Evolutionary conservation across 2,113 vertebrate species (phyloP), one percentile per base, ranked within the genome.

Genomic region (Boleophthalmus pectinirostris): DNA sequence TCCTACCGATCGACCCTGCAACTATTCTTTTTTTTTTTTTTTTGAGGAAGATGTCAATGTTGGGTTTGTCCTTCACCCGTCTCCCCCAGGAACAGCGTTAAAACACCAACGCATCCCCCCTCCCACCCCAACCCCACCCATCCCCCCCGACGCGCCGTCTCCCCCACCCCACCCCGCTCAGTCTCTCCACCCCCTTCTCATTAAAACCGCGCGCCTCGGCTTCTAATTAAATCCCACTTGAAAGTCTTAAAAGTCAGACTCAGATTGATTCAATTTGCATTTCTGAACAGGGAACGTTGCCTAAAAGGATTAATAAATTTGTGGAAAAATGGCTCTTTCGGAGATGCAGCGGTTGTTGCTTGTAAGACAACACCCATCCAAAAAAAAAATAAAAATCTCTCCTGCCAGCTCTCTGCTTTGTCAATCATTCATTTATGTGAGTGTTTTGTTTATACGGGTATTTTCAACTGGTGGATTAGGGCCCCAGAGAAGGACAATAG

Each of bases 161-260:
- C 80, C 69, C 79, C 78, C 80, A 64, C 71, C 78, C 68, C 77
- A 66, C 38, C 80, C 72, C 78, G 73, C 79, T 72, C 43, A 79
- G 69, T 82, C 75, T 82, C 84, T 84, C 88, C 92, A 86, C 91
- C 92, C 92, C 91, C 91, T 90, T 89, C 92, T 94, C 93, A 93
- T 93, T 94, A 94, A 93, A 94, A 93, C 90, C 86, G 87, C 87
- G 88, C 72, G 91, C 91, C 91, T 90, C 87, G 70, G 91, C 91
- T 93, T 93, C 92, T 94, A 94, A 94, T 94, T 94, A 94, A 94
- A 94, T 93, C 92, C 93, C 93, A 92, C 93, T 94, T 94, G 93
- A 94, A 94, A 94, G 93, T 94, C 93, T 93, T 92, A 93, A 94
- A 94, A 93, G 91, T 94, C 93, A 93, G 93, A 89, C 90, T 94